Conservation (phyloP, 2,113 vertebrate species). For the Acrocephalus arundinaceus region DNA sequence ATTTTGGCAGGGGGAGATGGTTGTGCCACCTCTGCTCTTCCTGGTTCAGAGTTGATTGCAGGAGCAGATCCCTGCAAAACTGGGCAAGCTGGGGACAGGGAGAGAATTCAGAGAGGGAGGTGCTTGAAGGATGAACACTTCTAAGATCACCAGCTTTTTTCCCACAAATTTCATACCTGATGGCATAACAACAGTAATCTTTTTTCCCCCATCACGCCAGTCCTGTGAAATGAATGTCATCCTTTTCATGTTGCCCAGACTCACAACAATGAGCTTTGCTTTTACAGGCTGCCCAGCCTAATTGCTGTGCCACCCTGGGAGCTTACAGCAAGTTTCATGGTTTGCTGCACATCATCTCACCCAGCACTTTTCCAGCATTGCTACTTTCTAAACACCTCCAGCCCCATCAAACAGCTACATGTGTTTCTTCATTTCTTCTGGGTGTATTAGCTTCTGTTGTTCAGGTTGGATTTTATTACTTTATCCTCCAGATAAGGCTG, state of each 20-base stretch:
- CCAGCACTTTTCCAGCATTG: neutral
- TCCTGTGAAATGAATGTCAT: neutral
- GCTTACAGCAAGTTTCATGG: neutral
- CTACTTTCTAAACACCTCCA: neutral
- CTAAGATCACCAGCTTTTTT: neutral
- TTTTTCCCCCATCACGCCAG: neutral
- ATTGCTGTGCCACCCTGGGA: neutral
- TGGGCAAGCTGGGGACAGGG: neutral
- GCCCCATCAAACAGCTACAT: neutral
- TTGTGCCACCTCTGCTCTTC: neutral
- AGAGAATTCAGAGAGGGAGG: neutral
- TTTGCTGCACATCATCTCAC: neutral
- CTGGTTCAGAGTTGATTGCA: neutral
- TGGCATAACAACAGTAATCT: neutral
- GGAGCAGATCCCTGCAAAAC: neutral
- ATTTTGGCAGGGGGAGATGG: neutral
- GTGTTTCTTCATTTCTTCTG: neutral
- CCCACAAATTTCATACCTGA: neutral
- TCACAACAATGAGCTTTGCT: neutral
- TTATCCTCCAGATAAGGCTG: slow-evolving; percentile 24
- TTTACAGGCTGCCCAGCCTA: neutral
- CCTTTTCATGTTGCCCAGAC: neutral
- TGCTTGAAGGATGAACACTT: neutral
- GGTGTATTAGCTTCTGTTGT: neutral
- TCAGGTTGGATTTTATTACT: slow-evolving; percentile 27